Base-by-base conservation (phyloP, 1,140 invertebrate genomes). In the Drosophila tristis region DNA sequence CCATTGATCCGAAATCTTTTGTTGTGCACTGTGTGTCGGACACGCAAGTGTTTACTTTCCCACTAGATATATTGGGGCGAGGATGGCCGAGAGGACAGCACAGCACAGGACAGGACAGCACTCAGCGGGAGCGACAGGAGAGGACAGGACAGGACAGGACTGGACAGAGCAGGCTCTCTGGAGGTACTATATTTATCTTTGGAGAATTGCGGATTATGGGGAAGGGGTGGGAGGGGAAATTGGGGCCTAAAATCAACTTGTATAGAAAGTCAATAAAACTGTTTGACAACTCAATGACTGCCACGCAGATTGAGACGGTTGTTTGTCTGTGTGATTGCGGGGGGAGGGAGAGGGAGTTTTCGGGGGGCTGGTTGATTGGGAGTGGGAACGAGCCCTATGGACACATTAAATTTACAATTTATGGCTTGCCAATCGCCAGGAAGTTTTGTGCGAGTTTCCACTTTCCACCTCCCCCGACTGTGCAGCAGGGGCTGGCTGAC, bases 211-310 rank as follows among this genome's bases (percentile, higher is more conserved):
- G 13, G 6, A 45, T 49, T 23, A 16, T n/a, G n/a, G 23, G 2
- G 16, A 13, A 3, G 42, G n/a, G 35, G 26, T 13, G 4, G 53
- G 4, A 0, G 23, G 25, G 15, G 16, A 13, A 9, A 5, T 16
- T 39, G 16, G 60, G 25, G 31, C 55, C 35, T 35, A 45, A 77
- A 57, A 64, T 74, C 60, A 44, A 82, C 62, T 82, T 84, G 57
- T 75, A 75, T 61, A 61, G 71, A 84, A 76, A 84, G 80, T 84
- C 80, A 84, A 84, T 84, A 76, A 79, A 79, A 79, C 60, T 67
- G 79, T 84, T 84, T 84, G 72, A 84, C 72, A 84, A 76, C 72
- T 73, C 55, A 79, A 73, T 67, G 65, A 64, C 70, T 82, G 43
- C 23, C 39, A 31, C 15, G 57, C 54, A 51, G 48, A 51, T 51